Conservation (phyloP, 2,113 vertebrate genomes). For the Syngnathoides biaculeatus region DNA sequence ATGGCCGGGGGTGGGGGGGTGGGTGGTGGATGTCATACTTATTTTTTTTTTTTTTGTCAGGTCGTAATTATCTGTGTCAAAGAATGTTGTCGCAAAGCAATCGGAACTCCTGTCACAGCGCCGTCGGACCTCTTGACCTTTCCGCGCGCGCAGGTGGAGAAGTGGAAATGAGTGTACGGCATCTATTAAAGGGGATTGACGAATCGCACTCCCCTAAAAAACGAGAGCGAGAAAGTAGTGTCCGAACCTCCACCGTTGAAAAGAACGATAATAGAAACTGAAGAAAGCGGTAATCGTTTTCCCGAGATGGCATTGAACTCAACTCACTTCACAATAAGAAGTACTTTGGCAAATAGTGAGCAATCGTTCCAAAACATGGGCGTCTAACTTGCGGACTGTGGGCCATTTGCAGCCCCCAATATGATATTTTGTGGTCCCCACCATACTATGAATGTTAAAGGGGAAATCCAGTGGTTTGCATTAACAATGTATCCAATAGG, state of each 20-base stretch:
- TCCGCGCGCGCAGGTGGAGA: too few relatives aligned
- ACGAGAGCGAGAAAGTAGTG: neutral
- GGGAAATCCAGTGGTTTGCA: too few relatives aligned
- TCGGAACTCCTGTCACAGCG: slow-evolving; percentile 52
- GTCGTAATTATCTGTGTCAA: slow-evolving; percentile 68
- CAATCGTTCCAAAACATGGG: too few relatives aligned
- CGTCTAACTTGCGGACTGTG: too few relatives aligned
- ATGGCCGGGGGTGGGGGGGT: slow-evolving; percentile 43
- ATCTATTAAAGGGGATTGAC: neutral
- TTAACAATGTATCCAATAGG: too few relatives aligned
- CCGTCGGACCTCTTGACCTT: slow-evolving; percentile 48
- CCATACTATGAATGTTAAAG: too few relatives aligned
- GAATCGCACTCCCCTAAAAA: neutral
- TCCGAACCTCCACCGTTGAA: neutral
- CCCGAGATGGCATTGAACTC: too few relatives aligned
- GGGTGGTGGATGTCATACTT: slow-evolving; percentile 57
- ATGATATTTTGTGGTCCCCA: too few relatives aligned
- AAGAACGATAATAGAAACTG: neutral
- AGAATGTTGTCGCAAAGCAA: slow-evolving; percentile 56
- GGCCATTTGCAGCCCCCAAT: too few relatives aligned
- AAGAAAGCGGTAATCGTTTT: neutral
- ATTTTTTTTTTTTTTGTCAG: slow-evolving; percentile 60
- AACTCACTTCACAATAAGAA: too few relatives aligned
- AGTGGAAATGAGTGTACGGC: slow-evolving; percentile 16
- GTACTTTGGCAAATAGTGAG: too few relatives aligned